A percentile compares a stretch with the other conserved stretches of the same genome.
Conservation (phyloP, 2,797 vertebrate genomes). For the Falco berigora region DNA sequence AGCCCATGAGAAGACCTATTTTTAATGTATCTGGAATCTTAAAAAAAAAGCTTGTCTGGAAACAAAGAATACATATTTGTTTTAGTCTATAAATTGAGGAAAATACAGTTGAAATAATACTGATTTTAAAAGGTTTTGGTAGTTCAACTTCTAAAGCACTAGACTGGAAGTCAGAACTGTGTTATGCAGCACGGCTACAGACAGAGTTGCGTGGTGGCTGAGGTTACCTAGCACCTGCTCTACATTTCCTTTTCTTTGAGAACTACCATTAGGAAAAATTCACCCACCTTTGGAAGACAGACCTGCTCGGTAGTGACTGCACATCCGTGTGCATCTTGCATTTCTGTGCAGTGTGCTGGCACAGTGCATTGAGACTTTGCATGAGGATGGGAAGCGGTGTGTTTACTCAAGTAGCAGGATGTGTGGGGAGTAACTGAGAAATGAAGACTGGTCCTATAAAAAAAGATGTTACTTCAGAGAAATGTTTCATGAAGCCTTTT, state of each 20-base stretch:
- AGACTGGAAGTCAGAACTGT: background rate
- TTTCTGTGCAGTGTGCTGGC: background rate
- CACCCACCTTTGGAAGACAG: background rate
- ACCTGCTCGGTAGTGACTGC: background rate
- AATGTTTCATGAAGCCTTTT: background rate
- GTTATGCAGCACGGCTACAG: background rate
- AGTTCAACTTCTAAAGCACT: background rate
- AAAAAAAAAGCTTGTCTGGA: background rate
- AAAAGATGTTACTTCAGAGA: background rate
- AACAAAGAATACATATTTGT: background rate
- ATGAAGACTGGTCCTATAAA: background rate
- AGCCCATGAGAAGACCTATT: background rate
- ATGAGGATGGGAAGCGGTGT: background rate
- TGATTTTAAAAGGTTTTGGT: background rate
- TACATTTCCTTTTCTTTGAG: background rate
- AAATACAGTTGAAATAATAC: background rate
- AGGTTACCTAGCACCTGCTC: background rate
- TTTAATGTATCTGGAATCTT: background rate
- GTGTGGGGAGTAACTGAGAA: background rate
- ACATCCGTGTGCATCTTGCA: fast-evolving
- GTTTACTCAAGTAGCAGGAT: constrained; percentile 2
- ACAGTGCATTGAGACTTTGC: background rate
- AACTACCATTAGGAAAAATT: background rate
- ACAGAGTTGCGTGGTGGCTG: background rate
- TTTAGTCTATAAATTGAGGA: background rate